Conservation (phyloP, 2,113 vertebrate species). For the Boulengeromyrus knoepffleri region DNA sequence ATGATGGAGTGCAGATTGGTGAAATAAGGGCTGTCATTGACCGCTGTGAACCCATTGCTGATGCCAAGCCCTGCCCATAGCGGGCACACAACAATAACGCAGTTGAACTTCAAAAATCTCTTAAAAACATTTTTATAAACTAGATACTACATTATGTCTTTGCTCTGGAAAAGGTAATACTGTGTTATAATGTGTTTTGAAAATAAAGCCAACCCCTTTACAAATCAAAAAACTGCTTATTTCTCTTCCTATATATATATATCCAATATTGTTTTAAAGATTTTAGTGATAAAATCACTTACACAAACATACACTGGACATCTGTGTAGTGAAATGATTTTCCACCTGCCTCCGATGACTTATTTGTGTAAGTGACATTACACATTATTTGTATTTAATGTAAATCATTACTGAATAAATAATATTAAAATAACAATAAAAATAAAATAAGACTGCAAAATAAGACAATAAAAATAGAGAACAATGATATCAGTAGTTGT, state of each 20-base stretch:
- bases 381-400: not conserved
- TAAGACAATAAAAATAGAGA: not conserved
- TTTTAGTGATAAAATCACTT: not conserved
- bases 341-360: not conserved
- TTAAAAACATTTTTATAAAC: not conserved
- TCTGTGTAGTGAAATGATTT: not conserved
- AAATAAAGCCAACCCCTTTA: not conserved
- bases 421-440: not conserved
- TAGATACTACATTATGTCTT: not conserved
- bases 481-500: not conserved
- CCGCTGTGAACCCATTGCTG: conserved; percentile 39
- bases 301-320: not conserved
- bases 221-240: not conserved
- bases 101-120: not conserved
- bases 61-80: conserved; percentile 36
- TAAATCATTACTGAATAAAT: not conserved
- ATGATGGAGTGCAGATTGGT: conserved; percentile 37
- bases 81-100: not conserved
- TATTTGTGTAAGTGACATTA: not conserved
- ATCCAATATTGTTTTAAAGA: not conserved
- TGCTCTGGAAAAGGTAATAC: not conserved
- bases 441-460: not conserved
- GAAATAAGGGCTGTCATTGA: conserved; percentile 39
- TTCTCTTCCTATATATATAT: not conserved
- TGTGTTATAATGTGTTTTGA: not conserved